Percentiles rank a stretch among this genome's conserved stretches.
Conservation (phyloP, 2,888 invertebrate species). For the Theodoxus fluviatilis region DNA sequence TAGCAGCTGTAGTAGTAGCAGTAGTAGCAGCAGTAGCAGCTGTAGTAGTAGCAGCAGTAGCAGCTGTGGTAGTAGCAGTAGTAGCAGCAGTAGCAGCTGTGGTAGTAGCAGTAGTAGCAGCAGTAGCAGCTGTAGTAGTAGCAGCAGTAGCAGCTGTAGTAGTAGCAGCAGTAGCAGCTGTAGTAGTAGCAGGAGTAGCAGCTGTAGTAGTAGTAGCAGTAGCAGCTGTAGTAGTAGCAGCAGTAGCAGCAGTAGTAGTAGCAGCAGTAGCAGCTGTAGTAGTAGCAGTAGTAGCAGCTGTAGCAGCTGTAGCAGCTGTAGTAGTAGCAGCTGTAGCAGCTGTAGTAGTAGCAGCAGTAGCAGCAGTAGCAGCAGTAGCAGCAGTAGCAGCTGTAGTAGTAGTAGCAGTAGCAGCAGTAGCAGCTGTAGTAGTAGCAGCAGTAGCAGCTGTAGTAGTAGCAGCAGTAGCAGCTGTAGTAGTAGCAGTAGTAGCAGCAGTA, state of each 20-base stretch:
- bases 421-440: conserved; percentile 17
- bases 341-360: too few relatives aligned
- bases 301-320: too few relatives aligned
- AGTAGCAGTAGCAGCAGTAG: conserved; percentile 19
- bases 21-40: conserved; percentile 22
- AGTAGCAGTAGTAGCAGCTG: too few relatives aligned
- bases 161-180: conserved; percentile 27
- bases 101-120: too few relatives aligned
- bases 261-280: conserved; percentile 29
- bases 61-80: too few relatives aligned
- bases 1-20: conserved; percentile 27
- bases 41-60: too few relatives aligned
- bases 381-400: conserved; percentile 14
- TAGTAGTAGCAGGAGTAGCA: too few relatives aligned
- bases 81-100: too few relatives aligned
- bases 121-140: conserved; percentile 27
- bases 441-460: conserved; percentile 21
- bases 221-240: conserved; percentile 28
- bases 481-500: conserved; percentile 27
- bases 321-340: too few relatives aligned
- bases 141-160: conserved; percentile 25
- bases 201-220: too few relatives aligned
- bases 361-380: conserved; percentile 27
- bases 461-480: conserved; percentile 27
- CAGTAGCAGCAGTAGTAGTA: conserved; percentile 26